Evolutionary conservation across 2,797 vertebrate genomes (phyloP), one percentile per base, ranked within the genome.

Genomic region (Varecia variegata): DNA sequence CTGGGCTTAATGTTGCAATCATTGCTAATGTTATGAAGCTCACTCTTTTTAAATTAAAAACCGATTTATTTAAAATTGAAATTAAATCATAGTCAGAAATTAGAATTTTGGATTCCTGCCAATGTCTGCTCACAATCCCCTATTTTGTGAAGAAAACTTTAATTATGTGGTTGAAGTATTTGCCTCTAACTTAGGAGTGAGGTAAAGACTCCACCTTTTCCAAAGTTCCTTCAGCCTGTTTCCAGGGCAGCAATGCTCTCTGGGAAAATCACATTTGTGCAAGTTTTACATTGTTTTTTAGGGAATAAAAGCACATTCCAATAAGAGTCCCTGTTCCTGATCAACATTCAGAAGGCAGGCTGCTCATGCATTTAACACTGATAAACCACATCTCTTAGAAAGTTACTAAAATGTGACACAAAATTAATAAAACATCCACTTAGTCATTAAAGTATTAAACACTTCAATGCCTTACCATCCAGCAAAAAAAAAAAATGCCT

Each of bases 71-170:
- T 99, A 99, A 99, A 99, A 99, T 99, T 99, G 99, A 99, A 99
- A 99, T 99, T 99, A 99, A 99, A 99, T 99, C 99, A 99, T 99
- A 99, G 99, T 99, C 99, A 99, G 99, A 99, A 99, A 99, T 99
- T 99, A 99, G 99, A 99, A 99, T 99, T 99, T 99, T 99, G 99
- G 99, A 99, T 98, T 98, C 97, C 98, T 99, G 99, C 99, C 99
- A 99, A 98, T 95, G 97, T 98, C 98, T 97, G 98, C 98, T 98
- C 98, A 98, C 99, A 99, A 99, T 98, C 98, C 97, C 98, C 98
- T 98, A 99, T 98, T 99, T 99, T 99, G 98, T 99, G 98, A 98
- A 99, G 99, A 99, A 99, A 98, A 98, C 99, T 99, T 99, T 99
- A 99, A 99, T 99, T 99, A 99, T 98, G 98, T 98, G 98, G 85